Evolutionary conservation across 2,113 vertebrate genomes (phyloP).

Genomic region (Callaeas wilsoni): DNA sequence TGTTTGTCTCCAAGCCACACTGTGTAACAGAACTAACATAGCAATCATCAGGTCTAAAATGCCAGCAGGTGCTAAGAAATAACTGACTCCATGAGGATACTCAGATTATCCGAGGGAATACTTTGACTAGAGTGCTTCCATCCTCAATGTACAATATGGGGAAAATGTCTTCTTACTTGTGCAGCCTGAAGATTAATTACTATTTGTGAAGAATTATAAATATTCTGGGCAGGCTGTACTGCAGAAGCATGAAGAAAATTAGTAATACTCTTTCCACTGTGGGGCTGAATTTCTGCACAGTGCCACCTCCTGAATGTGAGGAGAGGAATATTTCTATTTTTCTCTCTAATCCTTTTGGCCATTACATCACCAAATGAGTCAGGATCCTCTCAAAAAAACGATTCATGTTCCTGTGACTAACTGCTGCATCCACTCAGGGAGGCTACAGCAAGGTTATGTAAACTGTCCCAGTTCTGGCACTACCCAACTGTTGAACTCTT

Average conservation of each 20-base stretch:
- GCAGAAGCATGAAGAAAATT: not conserved
- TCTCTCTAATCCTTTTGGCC: not conserved
- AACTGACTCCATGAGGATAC: not conserved
- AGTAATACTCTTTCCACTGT: not conserved
- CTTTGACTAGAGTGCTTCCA: not conserved
- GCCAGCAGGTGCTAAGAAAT: not conserved
- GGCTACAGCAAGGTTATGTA: conserved; percentile 36
- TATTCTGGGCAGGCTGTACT: not conserved
- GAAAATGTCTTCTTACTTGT: not conserved
- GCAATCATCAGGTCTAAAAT: not conserved
- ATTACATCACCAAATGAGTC: conserved; percentile 33
- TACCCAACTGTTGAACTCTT: conserved; percentile 20
- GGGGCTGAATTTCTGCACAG: not conserved
- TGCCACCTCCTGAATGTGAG: not conserved
- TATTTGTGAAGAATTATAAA: not conserved
- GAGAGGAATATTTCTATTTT: not conserved
- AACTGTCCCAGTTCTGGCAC: conserved; percentile 21
- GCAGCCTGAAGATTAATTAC: not conserved
- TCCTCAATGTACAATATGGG: not conserved
- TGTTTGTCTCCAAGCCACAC: not conserved
- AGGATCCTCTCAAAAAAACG: conserved; percentile 3
- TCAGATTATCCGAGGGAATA: not conserved
- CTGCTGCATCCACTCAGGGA: not conserved
- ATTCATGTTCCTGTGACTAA: conserved; percentile 11
- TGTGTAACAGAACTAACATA: not conserved